Evolutionary conservation across 2,797 vertebrate species (phyloP).

Genomic region (Coregonus suidteri): DNA sequence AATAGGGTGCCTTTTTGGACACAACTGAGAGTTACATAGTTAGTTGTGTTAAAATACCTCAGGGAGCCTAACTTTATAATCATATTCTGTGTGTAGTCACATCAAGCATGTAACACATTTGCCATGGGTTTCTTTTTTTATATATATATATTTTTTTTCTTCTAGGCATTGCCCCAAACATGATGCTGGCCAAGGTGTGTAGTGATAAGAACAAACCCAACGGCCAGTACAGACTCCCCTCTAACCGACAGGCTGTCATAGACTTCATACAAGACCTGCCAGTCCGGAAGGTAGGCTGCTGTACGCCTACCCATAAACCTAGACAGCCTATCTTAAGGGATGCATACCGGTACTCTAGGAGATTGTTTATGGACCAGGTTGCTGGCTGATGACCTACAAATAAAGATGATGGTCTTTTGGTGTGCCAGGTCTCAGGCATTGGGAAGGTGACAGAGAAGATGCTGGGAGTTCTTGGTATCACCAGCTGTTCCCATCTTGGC

Average conservation of each 20-base stretch:
- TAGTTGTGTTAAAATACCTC: background rate
- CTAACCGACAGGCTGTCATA: constrained; percentile 83
- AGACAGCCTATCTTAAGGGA: background rate
- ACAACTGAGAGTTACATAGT: too few relatives aligned
- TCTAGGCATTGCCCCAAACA: constrained; percentile 96
- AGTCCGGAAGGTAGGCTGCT: constrained; percentile 88
- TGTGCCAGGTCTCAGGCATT: constrained; percentile 86
- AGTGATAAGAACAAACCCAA: constrained; percentile 98
- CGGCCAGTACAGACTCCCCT: constrained; percentile 86
- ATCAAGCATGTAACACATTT: background rate
- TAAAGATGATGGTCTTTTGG: background rate
- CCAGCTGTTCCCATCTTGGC: constrained; percentile 85
- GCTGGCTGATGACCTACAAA: background rate
- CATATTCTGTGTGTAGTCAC: background rate
- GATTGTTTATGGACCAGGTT: background rate
- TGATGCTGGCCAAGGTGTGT: constrained; percentile 96
- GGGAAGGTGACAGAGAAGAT: constrained; percentile 98
- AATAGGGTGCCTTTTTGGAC: too few relatives aligned
- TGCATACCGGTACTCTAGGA: background rate
- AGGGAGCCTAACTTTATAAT: background rate
- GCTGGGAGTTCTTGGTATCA: constrained; percentile 87
- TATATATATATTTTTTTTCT: constrained; percentile 21
- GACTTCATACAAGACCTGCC: constrained; percentile 89
- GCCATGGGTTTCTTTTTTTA: too few relatives aligned
- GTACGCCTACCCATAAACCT: background rate